Base-by-base conservation (phyloP, 2,797 vertebrate genomes). In the Allobates femoralis region DNA sequence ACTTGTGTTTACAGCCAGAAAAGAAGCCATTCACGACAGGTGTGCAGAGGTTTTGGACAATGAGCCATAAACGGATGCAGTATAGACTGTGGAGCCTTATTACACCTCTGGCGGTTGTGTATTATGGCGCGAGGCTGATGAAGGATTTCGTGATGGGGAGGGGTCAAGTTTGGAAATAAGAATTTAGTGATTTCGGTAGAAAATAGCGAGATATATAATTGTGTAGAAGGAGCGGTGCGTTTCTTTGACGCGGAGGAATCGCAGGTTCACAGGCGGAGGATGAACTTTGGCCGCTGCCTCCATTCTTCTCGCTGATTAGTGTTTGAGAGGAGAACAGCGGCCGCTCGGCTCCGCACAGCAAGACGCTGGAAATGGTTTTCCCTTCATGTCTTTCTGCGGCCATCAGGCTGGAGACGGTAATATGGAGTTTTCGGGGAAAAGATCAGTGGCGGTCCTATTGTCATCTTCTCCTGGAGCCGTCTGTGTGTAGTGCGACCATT, bases 241-340 rank as follows among this genome's bases (percentile, higher is more conserved):
- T 69, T 37, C 64, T 60, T 60, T 34, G 2, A 34, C 34, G 53
- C 60, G 74, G 74, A 83, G 37, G 53, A 79, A 78, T 87, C 74
- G 64, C 80, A 46, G 51, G 18, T 7, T 78, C 34, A 73, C 80
- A 87, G 60, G 60, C 73, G 15, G 46, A 51, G 58, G 51, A 4
- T 78, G 64, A 87, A 60, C 74, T 87, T 8, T 60, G 75, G 46
- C 80, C 80, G 30, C 46, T 58, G 37, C 19, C 73, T 23, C 80
- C 73, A 77, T 77, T 87, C 64, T 86, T 30, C 66, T 46, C 34
- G 6, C 15, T 83, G 85, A 82, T 86, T 77, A 77, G 60, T 51
- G 85, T 77, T 58, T 23, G 34, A 41, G 34, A 28, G 37, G 34
- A 11, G 67, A 62, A 34, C 55, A 50, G 79, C 11, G 16, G 26